These are phyloP conservation scores for Glyphotaelius pellucidus DNA, from an alignment of 2,888 invertebrate genomes.

Conservation along the genomic window DNA sequence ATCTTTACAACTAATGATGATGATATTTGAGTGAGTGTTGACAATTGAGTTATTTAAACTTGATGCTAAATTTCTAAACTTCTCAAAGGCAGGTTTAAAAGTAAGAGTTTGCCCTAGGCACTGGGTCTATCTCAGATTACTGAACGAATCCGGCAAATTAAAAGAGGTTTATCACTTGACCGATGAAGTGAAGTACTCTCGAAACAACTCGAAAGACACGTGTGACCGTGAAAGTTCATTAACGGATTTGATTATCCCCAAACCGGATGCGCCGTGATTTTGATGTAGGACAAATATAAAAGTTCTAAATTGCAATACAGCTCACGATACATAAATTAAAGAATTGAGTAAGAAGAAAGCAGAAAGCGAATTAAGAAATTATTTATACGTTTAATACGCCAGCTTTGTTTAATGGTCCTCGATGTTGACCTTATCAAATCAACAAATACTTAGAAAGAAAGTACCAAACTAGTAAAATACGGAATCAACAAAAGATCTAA, in stretches of 20 bases:
- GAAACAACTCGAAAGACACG: slow-evolving; percentile 18
- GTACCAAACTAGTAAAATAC: neutral
- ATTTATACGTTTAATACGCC: neutral
- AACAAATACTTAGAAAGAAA: neutral
- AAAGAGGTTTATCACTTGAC: neutral
- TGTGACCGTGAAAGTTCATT: slow-evolving; percentile 44
- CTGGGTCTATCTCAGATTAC: neutral
- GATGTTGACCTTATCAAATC: neutral
- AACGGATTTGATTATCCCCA: slow-evolving; percentile 16
- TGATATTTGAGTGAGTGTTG: no score
- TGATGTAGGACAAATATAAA: slow-evolving; percentile 44
- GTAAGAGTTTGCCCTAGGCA: neutral
- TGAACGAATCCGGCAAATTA: neutral
- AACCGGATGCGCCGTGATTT: slow-evolving; percentile 24
- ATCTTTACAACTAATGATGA: no score
- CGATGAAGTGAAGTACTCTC: neutral
- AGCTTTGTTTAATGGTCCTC: neutral
- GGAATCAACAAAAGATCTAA: neutral
- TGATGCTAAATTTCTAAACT: neutral
- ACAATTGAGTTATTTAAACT: neutral
- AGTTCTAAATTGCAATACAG: slow-evolving; percentile 37
- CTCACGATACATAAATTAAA: slow-evolving; percentile 19
- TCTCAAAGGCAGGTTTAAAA: neutral
- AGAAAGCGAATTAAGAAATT: neutral
- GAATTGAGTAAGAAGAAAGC: slow-evolving; percentile 38